A percentile compares a stretch with the other conserved stretches of the same genome.
These are phyloP conservation scores for Gallinago undulata DNA, from an alignment of 2,113 vertebrate genomes.

Conservation along the genomic window DNA sequence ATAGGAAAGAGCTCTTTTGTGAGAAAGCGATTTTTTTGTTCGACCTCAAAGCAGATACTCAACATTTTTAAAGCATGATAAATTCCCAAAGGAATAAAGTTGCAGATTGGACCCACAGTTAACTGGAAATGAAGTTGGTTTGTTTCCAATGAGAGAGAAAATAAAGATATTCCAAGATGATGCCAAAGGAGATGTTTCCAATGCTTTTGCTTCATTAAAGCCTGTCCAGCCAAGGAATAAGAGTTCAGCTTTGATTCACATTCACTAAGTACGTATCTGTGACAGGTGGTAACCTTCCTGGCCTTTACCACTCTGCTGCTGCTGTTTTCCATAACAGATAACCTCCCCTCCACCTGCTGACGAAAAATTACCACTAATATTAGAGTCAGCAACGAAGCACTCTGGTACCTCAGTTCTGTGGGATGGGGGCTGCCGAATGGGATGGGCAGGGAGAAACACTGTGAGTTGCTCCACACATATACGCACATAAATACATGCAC, in stretches of 20 bases:
- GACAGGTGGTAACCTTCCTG: neutral
- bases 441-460: neutral
- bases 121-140: neutral
- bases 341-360: neutral
- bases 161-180: neutral
- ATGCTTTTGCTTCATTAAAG: neutral
- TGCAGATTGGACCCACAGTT: neutral
- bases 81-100: neutral
- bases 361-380: neutral
- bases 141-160: neutral
- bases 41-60: neutral
- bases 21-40: neutral
- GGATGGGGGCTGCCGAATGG: neutral
- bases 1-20: neutral
- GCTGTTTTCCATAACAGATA: neutral
- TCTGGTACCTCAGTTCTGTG: neutral
- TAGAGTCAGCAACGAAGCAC: neutral
- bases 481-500: neutral
- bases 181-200: neutral
- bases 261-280: neutral
- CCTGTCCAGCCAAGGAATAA: neutral
- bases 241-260: neutral
- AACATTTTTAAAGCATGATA: neutral
- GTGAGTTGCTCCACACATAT: neutral
- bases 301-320: neutral